phyloP scores from a whole-genome alignment of 2,888 invertebrate genomes.

The Exocentrus adspersus region DNA sequence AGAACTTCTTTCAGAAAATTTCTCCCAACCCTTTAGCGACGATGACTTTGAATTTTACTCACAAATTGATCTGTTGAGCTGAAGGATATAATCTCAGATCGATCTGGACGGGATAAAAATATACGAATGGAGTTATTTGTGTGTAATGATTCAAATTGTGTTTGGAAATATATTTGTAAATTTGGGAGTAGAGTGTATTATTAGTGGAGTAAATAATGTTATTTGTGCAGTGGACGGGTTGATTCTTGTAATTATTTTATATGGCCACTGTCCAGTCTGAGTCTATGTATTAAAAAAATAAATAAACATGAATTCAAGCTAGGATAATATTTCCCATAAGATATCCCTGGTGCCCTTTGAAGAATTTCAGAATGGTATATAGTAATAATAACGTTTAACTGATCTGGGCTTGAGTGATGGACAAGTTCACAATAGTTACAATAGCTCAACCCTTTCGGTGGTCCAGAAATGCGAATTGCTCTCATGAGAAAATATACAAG shows the following conservation, averaged over 20 bases:
- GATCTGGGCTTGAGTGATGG: conserved; percentile 13
- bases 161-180: conserved; percentile 42
- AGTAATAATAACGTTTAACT: neutral
- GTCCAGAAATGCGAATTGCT: conserved; percentile 11
- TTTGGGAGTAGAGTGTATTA: neutral
- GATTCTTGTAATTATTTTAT: neutral
- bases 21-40: conserved; percentile 37
- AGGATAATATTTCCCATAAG: too few relatives aligned
- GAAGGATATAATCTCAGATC: conserved; percentile 28
- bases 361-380: too few relatives aligned
- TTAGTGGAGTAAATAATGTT: conserved; percentile 4
- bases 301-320: too few relatives aligned
- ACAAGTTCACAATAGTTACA: conserved; percentile 3
- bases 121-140: conserved; percentile 10
- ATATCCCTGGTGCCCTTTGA: too few relatives aligned
- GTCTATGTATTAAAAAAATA: too few relatives aligned
- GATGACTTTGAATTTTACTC: conserved; percentile 39
- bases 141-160: conserved; percentile 40
- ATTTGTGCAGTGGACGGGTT: conserved; percentile 4
- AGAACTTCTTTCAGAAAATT: conserved; percentile 28
- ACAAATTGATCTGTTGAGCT: conserved; percentile 26
- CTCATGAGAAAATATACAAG: conserved; percentile 21
- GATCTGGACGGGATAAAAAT: conserved; percentile 8
- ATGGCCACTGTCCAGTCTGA: too few relatives aligned
- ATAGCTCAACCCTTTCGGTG: conserved; percentile 17